phyloP scores from a whole-genome alignment of 2,888 invertebrate genomes.

The Bugula neritina region DNA sequence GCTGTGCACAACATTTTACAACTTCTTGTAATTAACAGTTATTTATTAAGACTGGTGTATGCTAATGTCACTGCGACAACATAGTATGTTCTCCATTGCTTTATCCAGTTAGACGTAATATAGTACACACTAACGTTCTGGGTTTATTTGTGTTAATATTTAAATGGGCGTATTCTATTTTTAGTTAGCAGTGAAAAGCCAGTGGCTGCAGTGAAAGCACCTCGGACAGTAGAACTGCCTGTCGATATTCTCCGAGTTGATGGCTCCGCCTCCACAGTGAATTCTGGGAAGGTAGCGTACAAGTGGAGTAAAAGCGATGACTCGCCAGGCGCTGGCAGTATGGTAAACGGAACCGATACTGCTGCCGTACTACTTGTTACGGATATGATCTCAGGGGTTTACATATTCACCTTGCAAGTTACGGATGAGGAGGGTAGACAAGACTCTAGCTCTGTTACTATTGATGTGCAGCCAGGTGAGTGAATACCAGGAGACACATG shows the following conservation, averaged over 20 bases:
- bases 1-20: no score
- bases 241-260: slow-evolving; percentile 71
- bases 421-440: slow-evolving; percentile 81
- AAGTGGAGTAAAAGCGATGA: slow-evolving; percentile 69
- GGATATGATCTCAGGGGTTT: slow-evolving; percentile 78
- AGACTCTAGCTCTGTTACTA: slow-evolving; percentile 73
- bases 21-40: no score
- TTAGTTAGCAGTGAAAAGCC: slow-evolving; percentile 67
- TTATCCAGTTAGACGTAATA: no score
- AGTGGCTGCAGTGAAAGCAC: slow-evolving; percentile 80
- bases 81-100: no score
- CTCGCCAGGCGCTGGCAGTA: slow-evolving; percentile 71
- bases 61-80: no score
- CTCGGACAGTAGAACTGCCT: slow-evolving; percentile 71
- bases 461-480: slow-evolving; percentile 68
- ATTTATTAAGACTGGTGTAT: no score
- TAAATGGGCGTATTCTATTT: no score
- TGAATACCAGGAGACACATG: not conserved
- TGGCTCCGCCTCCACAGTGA: slow-evolving; percentile 78
- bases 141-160: no score
- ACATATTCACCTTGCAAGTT: slow-evolving; percentile 81
- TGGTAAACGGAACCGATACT: slow-evolving; percentile 70
- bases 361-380: slow-evolving; percentile 73
- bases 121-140: no score
- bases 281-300: slow-evolving; percentile 77